Conservation (phyloP, 2,797 vertebrate species). For the Alosa sapidissima region DNA sequence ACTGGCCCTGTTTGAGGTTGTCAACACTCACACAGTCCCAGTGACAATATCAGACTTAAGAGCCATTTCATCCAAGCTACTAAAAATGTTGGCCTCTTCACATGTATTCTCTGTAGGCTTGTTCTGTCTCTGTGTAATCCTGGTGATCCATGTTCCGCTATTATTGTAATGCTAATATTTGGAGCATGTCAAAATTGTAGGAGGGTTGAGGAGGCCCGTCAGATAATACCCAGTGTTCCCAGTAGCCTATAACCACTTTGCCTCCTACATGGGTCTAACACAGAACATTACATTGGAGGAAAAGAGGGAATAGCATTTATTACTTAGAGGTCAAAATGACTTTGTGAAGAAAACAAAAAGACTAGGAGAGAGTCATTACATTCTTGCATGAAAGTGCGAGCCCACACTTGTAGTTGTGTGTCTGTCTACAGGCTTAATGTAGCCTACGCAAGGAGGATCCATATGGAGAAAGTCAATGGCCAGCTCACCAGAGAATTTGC, state of each 20-base stretch:
- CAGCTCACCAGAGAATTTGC: background rate
- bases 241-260: background rate
- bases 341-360: background rate
- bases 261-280: background rate
- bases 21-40: background rate
- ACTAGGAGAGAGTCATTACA: background rate
- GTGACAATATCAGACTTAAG: background rate
- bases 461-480: constrained; percentile 23
- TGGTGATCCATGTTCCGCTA: background rate
- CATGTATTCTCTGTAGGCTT: background rate
- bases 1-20: background rate
- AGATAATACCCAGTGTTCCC: background rate
- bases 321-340: background rate
- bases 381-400: background rate
- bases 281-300: background rate
- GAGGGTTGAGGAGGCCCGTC: background rate
- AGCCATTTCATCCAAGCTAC: background rate
- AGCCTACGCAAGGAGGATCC: background rate
- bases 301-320: background rate
- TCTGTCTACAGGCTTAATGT: constrained; percentile 9
- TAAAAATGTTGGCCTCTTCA: background rate
- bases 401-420: background rate
- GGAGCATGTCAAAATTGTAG: constrained; percentile 4
- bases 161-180: background rate
- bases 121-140: background rate